phyloP scores from a whole-genome alignment of 2,797 vertebrate genomes.

The Sebastes variabilis region DNA sequence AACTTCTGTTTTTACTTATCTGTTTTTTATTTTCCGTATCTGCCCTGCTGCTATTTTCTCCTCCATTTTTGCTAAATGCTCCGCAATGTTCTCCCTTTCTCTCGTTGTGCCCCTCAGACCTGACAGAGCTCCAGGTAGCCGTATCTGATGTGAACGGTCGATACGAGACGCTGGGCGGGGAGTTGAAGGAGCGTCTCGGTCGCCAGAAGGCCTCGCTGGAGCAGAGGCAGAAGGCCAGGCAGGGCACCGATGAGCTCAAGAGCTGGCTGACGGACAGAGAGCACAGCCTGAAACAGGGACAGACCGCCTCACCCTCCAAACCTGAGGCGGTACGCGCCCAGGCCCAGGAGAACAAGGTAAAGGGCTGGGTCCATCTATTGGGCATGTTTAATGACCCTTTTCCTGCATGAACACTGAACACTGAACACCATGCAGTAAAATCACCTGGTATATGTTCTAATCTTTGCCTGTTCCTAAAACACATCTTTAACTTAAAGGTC shows the following conservation, averaged over 20 bases:
- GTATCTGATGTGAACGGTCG: slow-evolving; percentile 88
- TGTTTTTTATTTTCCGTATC: neutral
- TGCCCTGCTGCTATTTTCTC: neutral
- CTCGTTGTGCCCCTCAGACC: slow-evolving; percentile 78
- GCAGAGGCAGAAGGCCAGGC: slow-evolving; percentile 84
- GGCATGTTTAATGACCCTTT: neutral
- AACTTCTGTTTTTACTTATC: neutral
- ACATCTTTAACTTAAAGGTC: neutral
- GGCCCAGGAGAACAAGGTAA: slow-evolving; percentile 95
- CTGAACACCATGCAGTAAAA: neutral
- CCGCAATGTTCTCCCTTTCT: neutral
- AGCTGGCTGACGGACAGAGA: slow-evolving; percentile 92
- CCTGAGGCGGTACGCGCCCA: slow-evolving; percentile 89
- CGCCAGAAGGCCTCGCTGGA: slow-evolving; percentile 84
- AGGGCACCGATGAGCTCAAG: slow-evolving; percentile 81
- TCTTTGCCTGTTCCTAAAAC: neutral
- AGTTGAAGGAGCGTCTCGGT: slow-evolving; percentile 81
- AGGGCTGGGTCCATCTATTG: neutral
- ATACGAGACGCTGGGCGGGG: slow-evolving; percentile 86
- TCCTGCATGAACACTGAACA: neutral
- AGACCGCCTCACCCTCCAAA: slow-evolving; percentile 87
- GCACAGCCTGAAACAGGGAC: slow-evolving; percentile 76
- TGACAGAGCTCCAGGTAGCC: slow-evolving; percentile 95
- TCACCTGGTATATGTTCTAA: neutral
- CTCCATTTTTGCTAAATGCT: neutral